Evolutionary conservation across 2,888 invertebrate genomes (phyloP).

Genomic region (Megamerina dolium): DNA sequence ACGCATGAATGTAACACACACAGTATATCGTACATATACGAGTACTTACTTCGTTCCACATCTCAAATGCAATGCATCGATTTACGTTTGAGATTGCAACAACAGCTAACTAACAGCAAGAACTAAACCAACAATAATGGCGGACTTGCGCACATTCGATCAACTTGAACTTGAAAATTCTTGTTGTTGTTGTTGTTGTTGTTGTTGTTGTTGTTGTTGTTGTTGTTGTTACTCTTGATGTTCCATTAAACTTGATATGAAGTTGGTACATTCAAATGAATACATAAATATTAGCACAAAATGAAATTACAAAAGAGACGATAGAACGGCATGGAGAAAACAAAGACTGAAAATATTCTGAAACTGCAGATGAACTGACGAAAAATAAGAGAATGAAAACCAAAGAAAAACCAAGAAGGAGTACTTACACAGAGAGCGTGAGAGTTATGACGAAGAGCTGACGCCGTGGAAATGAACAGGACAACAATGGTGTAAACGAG

Average conservation of each 20-base stretch:
- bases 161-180: constrained; percentile 50
- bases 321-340: constrained; percentile 1
- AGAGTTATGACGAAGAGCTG: too few relatives aligned
- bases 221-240: constrained; percentile 11
- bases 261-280: constrained; percentile 14
- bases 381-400: background rate
- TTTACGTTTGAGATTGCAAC: too few relatives aligned
- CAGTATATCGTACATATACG: too few relatives aligned
- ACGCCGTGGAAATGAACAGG: too few relatives aligned
- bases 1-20: too few relatives aligned
- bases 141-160: constrained; percentile 41
- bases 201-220: constrained; percentile 22
- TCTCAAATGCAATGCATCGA: background rate
- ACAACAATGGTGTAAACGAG: background rate
- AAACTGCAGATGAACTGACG: background rate
- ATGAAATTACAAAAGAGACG: background rate
- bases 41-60: too few relatives aligned
- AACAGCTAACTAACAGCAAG: constrained; percentile 1
- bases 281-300: too few relatives aligned
- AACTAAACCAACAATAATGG: constrained; percentile 6
- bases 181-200: constrained; percentile 4
- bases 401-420: background rate
- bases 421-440: too few relatives aligned
- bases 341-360: constrained; percentile 3
- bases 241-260: constrained; percentile 22